Conservation (phyloP, 2,888 invertebrate genomes). For the Phaonia tiefii region DNA sequence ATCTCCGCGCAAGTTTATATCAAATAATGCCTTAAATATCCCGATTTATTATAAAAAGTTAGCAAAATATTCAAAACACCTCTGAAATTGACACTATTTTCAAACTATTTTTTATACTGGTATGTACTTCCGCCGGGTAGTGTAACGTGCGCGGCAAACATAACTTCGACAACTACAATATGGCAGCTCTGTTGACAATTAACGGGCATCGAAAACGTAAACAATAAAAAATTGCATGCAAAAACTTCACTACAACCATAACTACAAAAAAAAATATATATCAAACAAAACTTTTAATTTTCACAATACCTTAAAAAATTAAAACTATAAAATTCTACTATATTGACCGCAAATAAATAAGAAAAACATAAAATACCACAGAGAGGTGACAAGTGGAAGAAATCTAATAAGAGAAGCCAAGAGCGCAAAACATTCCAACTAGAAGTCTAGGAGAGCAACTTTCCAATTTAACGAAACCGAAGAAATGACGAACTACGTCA, state of each 20-base stretch:
- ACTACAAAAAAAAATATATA: background rate
- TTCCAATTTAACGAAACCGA: constrained; percentile 58
- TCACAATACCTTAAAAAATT: background rate
- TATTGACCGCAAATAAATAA: background rate
- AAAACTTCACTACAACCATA: background rate
- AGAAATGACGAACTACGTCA: constrained; percentile 35
- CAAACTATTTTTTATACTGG: too few relatives aligned
- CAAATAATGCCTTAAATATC: too few relatives aligned
- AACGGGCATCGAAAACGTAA: too few relatives aligned
- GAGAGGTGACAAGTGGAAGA: too few relatives aligned
- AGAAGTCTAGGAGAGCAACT: constrained; percentile 45
- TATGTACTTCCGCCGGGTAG: too few relatives aligned
- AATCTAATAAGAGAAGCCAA: constrained; percentile 1
- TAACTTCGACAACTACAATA: too few relatives aligned
- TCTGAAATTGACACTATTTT: too few relatives aligned
- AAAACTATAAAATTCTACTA: background rate
- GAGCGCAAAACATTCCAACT: constrained; percentile 14
- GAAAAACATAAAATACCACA: background rate
- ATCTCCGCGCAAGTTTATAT: too few relatives aligned
- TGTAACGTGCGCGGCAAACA: too few relatives aligned
- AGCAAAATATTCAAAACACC: too few relatives aligned
- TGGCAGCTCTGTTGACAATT: too few relatives aligned
- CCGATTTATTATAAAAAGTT: too few relatives aligned
- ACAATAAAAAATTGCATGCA: background rate
- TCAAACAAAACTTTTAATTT: background rate